Base-by-base conservation (phyloP, 2,113 vertebrate genomes). In the Lycaon pictus region DNA sequence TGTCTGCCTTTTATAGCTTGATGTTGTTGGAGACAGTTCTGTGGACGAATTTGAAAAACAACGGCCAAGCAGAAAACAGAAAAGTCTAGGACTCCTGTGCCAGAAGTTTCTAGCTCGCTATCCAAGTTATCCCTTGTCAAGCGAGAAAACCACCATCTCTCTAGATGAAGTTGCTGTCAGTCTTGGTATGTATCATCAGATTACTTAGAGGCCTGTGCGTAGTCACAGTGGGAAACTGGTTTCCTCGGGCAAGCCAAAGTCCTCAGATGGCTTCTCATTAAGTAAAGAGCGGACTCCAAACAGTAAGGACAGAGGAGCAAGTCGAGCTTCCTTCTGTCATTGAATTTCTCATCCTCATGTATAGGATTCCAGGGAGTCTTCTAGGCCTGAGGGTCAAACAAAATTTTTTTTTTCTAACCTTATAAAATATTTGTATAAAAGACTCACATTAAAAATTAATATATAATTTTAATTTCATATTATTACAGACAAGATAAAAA, bases 101-200 rank as follows among this genome's bases (percentile, higher is more conserved):
- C 99, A 99, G 96, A 99, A 99, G 98, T 99, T 99, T 98, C 98
- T 99, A 95, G 99, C 99, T 94, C 99, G 99, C 83, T 99, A 99
- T 96, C 99, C 99, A 6, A 99, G 99, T 96, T 99, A 99, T 67
- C 99, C 99, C 0, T 89, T 99, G 25, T 98, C 98, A 56, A 99
- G 99, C 69, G 99, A 98, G 97, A 99, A 99, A 98, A 99, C 99
- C 86, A 99, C 99, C 90, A 99, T 99, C 98, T 99, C 99, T 89
- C 98, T 99, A 98, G 99, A 99, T 96, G 99, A 99, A 99, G 99
- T 99, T 97, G 99, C 99, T 56, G 97, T 99, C 97, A 99, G 98
- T 93, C 99, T 99, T 76, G 99, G 99, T 99, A 99, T 62, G 99
- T 98, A 98, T 97, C 20, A 19, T 35, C 58, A 35, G 5, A 23